A percentile compares a stretch with the other conserved stretches of the same genome.
phyloP scores from a whole-genome alignment of 2,888 invertebrate species.

The Cataglyphis livida region DNA sequence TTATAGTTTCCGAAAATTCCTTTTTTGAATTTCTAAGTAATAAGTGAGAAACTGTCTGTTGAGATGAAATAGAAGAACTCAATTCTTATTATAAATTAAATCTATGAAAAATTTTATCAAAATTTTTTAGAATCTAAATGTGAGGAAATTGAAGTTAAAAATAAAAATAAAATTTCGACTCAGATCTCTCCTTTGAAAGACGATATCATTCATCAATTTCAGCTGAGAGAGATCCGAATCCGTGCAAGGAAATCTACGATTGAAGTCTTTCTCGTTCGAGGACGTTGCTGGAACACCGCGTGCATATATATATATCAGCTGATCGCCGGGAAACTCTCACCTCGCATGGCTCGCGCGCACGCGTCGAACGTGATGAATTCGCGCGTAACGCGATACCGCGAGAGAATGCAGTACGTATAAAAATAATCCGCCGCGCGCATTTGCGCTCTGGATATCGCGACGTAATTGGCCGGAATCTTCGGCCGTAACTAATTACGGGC shows the following conservation, averaged over 20 bases:
- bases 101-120: no score
- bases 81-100: background rate
- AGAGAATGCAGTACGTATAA: constrained; percentile 55
- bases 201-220: background rate
- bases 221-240: background rate
- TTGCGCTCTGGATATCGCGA: constrained; percentile 83
- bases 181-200: background rate
- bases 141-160: background rate
- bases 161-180: background rate
- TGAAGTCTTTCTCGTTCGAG: background rate
- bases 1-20: background rate
- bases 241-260: background rate
- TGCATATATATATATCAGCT: constrained; percentile 52
- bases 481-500: constrained; percentile 83
- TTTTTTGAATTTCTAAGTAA: background rate
- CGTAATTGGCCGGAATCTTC: constrained; percentile 82
- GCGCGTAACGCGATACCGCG: constrained; percentile 19
- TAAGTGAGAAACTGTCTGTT: background rate
- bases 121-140: background rate
- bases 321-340: constrained; percentile 59
- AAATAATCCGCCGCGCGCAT: constrained; percentile 64
- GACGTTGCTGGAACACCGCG: background rate
- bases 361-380: constrained; percentile 8
- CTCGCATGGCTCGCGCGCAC: constrained; percentile 58
- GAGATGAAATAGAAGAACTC: background rate